Base-by-base conservation (phyloP, 2,888 invertebrate species). In the Scelioninae gen. 1 region DNA sequence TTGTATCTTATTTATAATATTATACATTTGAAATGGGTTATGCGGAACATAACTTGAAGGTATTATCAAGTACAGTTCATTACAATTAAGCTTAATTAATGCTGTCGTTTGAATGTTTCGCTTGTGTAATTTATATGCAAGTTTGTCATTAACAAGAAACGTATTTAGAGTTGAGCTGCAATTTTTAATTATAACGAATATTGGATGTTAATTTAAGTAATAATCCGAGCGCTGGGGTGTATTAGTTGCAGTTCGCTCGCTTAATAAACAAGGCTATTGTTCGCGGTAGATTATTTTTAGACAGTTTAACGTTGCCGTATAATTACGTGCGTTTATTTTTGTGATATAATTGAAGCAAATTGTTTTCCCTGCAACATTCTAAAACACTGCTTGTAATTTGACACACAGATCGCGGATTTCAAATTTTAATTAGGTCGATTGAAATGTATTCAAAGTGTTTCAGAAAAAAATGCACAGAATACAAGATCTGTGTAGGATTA, bases 1-100 rank as follows among this genome's bases (percentile, higher is more conserved):
- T 47, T 31, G 51, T 51, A 38, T 51, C 65, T 65, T 65, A 65
- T 49, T 65, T 51, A 38, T 65, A 65, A 51, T 38, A 31, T 10
- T 29, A 4, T 58, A 40, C 40, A 40, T 40, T 38, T 16, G 5
- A 2, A 10, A 0, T 10, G n/a, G 5, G n/a, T n/a, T n/a, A 11
- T n/a, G 43, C 1, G n/a, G n/a, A n/a, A 5, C 43, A 5, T 38
- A 38, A 1, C 38, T 10, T 6, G 38, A 56, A 43, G 23, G 29
- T 43, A 29, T 60, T 60, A 43, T 43, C 16, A 40, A 16, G 60
- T 38, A 43, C 43, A 43, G 43, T 11, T 60, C 40, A 43, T 60
- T 60, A 38, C 40, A 40, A 23, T 43, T 43, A 34, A 5, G 23
- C 40, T 43, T 43, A 60, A 60, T 60, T 60, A 60, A 38, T 29